Evolutionary conservation across 2,113 vertebrate genomes (phyloP).

Genomic region (Casuarius casuarius): DNA sequence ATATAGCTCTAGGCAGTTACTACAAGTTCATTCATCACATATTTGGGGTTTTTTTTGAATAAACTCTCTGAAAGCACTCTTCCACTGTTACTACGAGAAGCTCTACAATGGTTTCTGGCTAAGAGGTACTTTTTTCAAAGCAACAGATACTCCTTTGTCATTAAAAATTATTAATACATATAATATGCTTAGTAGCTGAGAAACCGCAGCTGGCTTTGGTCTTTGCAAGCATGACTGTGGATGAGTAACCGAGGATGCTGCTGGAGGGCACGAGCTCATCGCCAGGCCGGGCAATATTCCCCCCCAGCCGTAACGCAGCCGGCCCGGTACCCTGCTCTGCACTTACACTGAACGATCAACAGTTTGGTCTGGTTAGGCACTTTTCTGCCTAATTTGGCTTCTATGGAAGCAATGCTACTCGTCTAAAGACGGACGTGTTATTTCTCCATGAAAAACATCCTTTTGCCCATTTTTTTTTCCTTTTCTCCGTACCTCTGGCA

Average conservation of each 20-base stretch:
- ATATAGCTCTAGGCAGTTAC: neutral
- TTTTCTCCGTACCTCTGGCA: neutral
- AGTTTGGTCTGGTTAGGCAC: neutral
- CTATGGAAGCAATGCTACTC: neutral
- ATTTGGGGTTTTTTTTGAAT: neutral
- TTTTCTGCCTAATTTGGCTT: neutral
- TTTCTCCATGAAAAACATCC: neutral
- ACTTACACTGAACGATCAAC: neutral
- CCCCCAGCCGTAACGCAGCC: too few species aligned
- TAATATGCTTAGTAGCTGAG: neutral
- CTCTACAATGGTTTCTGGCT: neutral
- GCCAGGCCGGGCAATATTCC: neutral
- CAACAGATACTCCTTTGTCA: neutral
- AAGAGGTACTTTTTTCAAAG: neutral
- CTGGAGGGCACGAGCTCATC: neutral
- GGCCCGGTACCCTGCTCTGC: too few species aligned
- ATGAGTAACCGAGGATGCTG: neutral
- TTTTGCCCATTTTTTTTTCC: neutral
- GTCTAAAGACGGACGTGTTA: neutral
- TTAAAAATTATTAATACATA: neutral
- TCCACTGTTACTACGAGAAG: accelerated
- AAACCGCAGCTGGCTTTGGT: neutral
- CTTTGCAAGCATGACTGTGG: neutral
- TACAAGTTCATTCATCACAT: neutral
- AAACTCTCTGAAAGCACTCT: neutral